Base-by-base conservation (phyloP, 2,797 vertebrate genomes). In the Scomberomorus guttatus region DNA sequence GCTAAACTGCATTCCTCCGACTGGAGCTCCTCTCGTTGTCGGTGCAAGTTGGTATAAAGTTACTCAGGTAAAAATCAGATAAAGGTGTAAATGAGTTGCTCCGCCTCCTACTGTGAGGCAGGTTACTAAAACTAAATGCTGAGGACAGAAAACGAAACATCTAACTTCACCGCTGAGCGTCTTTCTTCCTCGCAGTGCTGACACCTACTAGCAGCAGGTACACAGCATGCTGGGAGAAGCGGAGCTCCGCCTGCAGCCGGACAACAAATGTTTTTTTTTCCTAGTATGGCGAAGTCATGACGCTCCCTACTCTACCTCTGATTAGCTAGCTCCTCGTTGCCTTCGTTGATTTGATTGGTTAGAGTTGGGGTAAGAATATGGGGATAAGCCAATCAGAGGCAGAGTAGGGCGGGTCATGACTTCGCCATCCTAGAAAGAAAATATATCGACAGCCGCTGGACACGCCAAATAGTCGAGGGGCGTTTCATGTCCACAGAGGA, bases 1-100 rank as follows among this genome's bases (percentile, higher is more conserved):
- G n/a, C 5, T 25, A 11, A 67, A 25, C 66, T 9, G 39, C 89
- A 91, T 92, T 83, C 73, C 89, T 65, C 15, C 20, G 34, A 2
- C 29, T 14, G 56, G 51, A 79, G 69, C 62, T 11, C 5, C 70
- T 15, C 51, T 20, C 1, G 32, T 1, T 18, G 25, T 18, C 7
- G 55, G 48, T 58, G 37, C 58, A 3, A 42, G 66, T n/a, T 55
- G 60, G 34, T 0, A 15, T 57, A 8, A 62, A 66, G 17, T 4
- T 13, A 46, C 24, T 22, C 20, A 20, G 25, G 11, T 34, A n/a
- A 10, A n/a, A 3, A 1, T 63, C 10, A 20, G 20, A 39, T 6
- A 6, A 22, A 37, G 39, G 24, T 14, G 15, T 42, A 2, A 6
- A 25, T 39, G 6, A 46, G 37, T 6, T 17, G 20, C n/a, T 24